Percentiles rank a stretch among this genome's conserved stretches.
phyloP scores from a whole-genome alignment of 2,888 invertebrate species.

The Blomia tropicalis region DNA sequence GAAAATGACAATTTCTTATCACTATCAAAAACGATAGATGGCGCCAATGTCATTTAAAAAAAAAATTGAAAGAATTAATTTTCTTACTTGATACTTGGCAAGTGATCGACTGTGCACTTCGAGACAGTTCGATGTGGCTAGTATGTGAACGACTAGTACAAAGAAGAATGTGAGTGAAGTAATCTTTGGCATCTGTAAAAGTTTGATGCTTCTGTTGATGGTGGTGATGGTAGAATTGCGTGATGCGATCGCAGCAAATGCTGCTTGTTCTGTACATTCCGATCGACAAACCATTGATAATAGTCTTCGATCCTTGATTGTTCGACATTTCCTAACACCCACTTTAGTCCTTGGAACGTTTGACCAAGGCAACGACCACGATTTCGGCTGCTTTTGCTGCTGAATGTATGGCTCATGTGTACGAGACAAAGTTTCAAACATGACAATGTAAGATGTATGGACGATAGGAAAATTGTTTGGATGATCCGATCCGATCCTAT shows the following conservation, averaged over 20 bases:
- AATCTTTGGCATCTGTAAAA: neutral
- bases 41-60: too few relatives aligned
- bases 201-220: too few relatives aligned
- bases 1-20: too few relatives aligned
- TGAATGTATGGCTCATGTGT: neutral
- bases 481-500: neutral
- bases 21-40: too few relatives aligned
- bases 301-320: neutral
- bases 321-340: neutral
- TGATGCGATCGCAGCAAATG: neutral
- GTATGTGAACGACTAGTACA: constrained; percentile 21
- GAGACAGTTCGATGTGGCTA: constrained; percentile 15
- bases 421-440: constrained; percentile 4
- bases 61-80: too few relatives aligned
- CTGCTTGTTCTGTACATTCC: neutral
- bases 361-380: too few relatives aligned
- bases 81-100: constrained; percentile 6
- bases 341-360: too few relatives aligned
- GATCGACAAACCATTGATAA: neutral
- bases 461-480: too few relatives aligned
- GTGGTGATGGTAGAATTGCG: neutral
- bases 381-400: too few relatives aligned
- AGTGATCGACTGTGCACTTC: neutral
- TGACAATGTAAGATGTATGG: neutral
- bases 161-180: constrained; percentile 9